Percentiles rank a stretch among this genome's conserved stretches.
These are phyloP conservation scores for Argyrosomus regius DNA, from an alignment of 2,797 vertebrate species.

Conservation along the genomic window DNA sequence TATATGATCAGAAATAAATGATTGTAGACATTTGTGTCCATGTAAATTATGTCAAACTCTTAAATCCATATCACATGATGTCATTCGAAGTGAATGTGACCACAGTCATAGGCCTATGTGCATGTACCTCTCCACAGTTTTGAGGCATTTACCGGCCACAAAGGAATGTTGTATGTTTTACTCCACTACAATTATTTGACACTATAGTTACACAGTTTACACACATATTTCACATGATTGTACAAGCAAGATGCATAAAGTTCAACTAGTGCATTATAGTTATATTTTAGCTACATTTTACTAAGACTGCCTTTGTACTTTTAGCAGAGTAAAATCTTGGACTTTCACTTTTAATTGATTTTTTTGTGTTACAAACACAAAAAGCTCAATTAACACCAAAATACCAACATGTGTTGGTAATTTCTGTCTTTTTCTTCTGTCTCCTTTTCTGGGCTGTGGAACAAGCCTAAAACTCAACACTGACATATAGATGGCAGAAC, in stretches of 20 bases:
- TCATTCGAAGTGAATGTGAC: slow-evolving; percentile 22
- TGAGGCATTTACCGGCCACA: background rate
- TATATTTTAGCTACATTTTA: background rate
- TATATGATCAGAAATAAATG: background rate
- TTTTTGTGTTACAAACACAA: background rate
- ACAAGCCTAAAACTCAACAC: background rate
- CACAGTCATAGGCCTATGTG: background rate
- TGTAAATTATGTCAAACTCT: background rate
- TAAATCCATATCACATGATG: slow-evolving; percentile 42
- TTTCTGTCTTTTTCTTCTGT: background rate
- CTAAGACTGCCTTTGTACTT: background rate
- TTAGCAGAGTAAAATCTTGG: background rate
- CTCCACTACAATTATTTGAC: background rate
- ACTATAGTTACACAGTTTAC: too few relatives aligned
- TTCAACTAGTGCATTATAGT: background rate
- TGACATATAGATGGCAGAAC: background rate
- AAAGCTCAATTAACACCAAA: too few relatives aligned
- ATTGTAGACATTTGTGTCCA: background rate
- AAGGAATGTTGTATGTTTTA: background rate
- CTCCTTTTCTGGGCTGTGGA: too few relatives aligned
- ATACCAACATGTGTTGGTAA: background rate
- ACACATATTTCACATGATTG: too few relatives aligned
- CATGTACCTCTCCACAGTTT: background rate
- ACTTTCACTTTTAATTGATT: background rate
- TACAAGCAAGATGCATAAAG: background rate